These are phyloP conservation scores for Halisarca cf. caerulea DNA, from an alignment of 37 sponge, comb jelly and placozoan species.

Conservation along the genomic window DNA sequence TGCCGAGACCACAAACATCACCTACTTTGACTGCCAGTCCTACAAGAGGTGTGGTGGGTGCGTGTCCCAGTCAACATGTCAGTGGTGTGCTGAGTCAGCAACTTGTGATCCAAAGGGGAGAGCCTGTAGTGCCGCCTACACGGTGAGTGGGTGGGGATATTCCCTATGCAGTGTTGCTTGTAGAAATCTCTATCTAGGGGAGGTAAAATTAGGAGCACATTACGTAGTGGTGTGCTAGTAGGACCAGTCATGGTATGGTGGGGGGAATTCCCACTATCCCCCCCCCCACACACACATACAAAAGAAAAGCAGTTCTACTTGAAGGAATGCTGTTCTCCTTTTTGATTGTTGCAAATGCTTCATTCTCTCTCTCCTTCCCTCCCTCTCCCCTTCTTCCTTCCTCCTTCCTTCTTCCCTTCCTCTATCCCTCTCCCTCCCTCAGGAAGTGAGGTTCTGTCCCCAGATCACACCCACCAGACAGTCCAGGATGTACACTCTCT, in stretches of 20 bases:
- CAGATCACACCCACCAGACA: too few relatives aligned
- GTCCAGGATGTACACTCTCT: too few relatives aligned
- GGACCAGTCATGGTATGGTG: too few relatives aligned
- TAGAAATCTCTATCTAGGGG: too few relatives aligned
- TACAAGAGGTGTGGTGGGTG: slow-evolving; percentile 3
- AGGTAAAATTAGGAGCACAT: too few relatives aligned
- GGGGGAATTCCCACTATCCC: too few relatives aligned
- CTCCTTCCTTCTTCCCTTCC: slow-evolving; percentile 2
- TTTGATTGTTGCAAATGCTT: not conserved
- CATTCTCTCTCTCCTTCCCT: slow-evolving; percentile 7
- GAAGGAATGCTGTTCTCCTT: not conserved
- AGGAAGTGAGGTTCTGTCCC: not conserved
- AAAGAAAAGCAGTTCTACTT: too few relatives aligned
- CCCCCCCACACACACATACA: too few relatives aligned
- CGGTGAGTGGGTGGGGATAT: not conserved
- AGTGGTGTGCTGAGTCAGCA: slow-evolving; percentile 8
- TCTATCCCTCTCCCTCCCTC: not conserved
- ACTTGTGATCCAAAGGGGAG: not conserved
- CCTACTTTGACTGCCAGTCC: slow-evolving; percentile 12
- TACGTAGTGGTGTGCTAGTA: too few relatives aligned
- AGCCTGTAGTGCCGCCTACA: not conserved
- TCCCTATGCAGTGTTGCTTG: too few relatives aligned
- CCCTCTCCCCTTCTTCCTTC: slow-evolving; percentile 1
- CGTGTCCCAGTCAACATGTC: not conserved
- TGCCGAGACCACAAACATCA: not conserved